phyloP scores from a whole-genome alignment of 2,888 invertebrate species.

The Acleris sparsana region DNA sequence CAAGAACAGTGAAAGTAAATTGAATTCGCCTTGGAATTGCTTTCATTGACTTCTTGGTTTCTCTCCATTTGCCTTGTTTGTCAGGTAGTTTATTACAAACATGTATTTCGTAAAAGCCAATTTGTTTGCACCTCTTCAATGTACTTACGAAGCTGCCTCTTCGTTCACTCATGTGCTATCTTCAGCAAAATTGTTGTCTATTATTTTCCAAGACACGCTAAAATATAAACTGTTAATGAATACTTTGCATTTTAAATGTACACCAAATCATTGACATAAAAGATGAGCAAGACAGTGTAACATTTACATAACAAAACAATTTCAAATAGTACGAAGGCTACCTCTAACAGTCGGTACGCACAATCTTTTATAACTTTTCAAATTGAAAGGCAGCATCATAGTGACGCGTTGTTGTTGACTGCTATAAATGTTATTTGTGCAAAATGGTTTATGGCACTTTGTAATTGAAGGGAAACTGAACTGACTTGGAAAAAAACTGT shows the following conservation, averaged over 20 bases:
- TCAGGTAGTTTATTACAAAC: constrained; percentile 20
- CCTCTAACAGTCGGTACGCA: constrained; percentile 50
- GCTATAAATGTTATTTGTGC: constrained; percentile 36
- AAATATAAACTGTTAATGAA: too few relatives aligned
- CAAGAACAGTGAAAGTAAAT: constrained; percentile 57
- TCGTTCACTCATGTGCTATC: not conserved
- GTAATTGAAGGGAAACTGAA: not conserved
- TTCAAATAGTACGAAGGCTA: constrained; percentile 46
- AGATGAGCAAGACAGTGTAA: constrained; percentile 41
- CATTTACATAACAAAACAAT: constrained; percentile 56
- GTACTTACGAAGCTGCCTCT: constrained; percentile 8
- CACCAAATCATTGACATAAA: constrained; percentile 14
- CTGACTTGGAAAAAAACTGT: too few relatives aligned
- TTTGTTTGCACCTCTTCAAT: constrained; percentile 21
- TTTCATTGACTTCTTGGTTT: constrained; percentile 49
- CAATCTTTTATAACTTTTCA: constrained; percentile 52
- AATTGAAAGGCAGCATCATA: constrained; percentile 46
- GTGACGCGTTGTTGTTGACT: constrained; percentile 40
- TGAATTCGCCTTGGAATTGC: constrained; percentile 48
- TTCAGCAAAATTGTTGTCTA: not conserved
- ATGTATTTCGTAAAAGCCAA: constrained; percentile 8
- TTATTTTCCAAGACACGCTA: too few relatives aligned
- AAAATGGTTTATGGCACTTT: not conserved
- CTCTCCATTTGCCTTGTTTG: constrained; percentile 44
- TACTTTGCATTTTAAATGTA: constrained; percentile 2